These are phyloP conservation scores for Caracal caracal DNA, from an alignment of 2,113 vertebrate species.

Conservation along the genomic window DNA sequence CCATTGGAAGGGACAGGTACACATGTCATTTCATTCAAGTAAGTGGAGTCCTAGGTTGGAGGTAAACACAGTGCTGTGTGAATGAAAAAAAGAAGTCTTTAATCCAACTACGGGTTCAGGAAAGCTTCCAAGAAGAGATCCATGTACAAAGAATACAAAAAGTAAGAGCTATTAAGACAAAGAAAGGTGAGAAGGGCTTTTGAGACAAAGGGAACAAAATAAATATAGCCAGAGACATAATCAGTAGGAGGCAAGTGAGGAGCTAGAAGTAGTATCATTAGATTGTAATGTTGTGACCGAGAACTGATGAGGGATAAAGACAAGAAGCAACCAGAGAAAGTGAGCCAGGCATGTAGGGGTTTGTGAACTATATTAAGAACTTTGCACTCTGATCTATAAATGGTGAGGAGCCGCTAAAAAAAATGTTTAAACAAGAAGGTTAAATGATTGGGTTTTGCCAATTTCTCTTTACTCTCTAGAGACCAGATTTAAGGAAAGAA, in stretches of 20 bases:
- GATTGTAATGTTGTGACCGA: background rate
- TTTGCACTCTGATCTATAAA: background rate
- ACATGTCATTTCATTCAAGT: background rate
- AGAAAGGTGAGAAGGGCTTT: background rate
- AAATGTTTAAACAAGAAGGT: background rate
- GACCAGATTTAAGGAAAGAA: background rate
- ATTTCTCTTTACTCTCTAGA: background rate
- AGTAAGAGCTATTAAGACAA: background rate
- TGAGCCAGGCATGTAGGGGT: background rate
- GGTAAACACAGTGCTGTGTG: background rate
- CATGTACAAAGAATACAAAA: background rate
- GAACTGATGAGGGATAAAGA: background rate
- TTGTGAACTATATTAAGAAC: background rate
- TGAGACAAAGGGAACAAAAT: background rate
- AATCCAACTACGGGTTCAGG: background rate
- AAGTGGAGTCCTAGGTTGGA: background rate
- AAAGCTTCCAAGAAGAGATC: background rate
- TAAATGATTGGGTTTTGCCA: background rate
- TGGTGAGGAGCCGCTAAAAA: background rate
- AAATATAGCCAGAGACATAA: background rate
- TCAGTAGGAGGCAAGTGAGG: background rate
- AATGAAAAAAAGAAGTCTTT: background rate
- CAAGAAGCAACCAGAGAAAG: background rate
- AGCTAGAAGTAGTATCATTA: background rate
- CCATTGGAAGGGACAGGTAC: background rate